Evolutionary conservation across 2,888 invertebrate genomes (phyloP).

Genomic region (Venustoraphidia nigricollis): DNA sequence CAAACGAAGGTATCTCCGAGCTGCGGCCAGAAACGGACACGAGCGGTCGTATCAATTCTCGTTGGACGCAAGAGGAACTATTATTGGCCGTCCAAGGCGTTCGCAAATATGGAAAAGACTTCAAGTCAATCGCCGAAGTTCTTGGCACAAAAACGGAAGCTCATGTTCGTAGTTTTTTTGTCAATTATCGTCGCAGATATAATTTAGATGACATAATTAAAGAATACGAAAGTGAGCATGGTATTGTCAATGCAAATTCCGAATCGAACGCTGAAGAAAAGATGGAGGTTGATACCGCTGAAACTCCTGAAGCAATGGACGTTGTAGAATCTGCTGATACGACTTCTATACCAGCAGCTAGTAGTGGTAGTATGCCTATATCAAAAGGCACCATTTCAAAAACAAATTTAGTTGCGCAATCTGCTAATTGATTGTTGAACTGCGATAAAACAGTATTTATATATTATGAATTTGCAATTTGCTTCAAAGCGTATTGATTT

Average conservation of each 20-base stretch:
- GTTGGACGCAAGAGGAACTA: conserved; percentile 88
- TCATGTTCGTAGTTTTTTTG: conserved; percentile 82
- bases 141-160: conserved; percentile 90
- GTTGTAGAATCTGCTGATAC: background rate
- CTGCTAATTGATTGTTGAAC: too few species aligned
- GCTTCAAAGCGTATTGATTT: too few species aligned
- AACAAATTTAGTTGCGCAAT: too few species aligned
- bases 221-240: conserved; percentile 71
- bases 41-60: conserved; percentile 53
- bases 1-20: conserved; percentile 29
- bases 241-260: conserved; percentile 24
- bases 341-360: too few species aligned
- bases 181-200: conserved; percentile 77
- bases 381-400: too few species aligned
- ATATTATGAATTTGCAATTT: too few species aligned
- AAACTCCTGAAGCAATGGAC: conserved; percentile 1
- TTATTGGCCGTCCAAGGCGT: conserved; percentile 81
- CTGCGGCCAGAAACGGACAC: conserved; percentile 24
- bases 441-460: too few species aligned
- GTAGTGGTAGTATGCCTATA: too few species aligned
- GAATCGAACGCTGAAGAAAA: conserved; percentile 13
- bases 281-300: conserved; percentile 17
- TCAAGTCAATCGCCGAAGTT: conserved; percentile 86
- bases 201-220: conserved; percentile 75
- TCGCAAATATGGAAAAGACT: conserved; percentile 72